Conservation (phyloP, 2,888 invertebrate species). For the Lepidochrysops patricia region DNA sequence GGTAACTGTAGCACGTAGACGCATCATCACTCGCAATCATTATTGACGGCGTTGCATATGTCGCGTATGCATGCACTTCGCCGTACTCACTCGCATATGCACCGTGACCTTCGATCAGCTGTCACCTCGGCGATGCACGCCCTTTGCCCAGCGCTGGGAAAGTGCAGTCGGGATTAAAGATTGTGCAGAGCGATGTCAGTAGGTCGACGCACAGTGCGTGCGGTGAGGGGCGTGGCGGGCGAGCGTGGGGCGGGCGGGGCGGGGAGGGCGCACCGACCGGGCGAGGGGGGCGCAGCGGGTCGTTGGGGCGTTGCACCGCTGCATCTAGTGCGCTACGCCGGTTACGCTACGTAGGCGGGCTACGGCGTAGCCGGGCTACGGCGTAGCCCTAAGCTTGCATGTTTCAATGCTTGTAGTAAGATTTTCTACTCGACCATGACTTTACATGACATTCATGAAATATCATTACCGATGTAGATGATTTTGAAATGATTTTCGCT, state of each 20-base stretch:
- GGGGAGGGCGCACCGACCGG: constrained; percentile 25
- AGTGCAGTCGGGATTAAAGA: constrained; percentile 60
- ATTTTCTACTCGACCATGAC: constrained; percentile 20
- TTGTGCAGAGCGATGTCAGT: constrained; percentile 70
- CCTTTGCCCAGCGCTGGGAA: constrained; percentile 33
- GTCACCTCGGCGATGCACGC: not conserved
- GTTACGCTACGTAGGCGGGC: constrained; percentile 41
- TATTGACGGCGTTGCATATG: constrained; percentile 7
- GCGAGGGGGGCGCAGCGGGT: constrained; percentile 28
- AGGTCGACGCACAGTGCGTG: constrained; percentile 72
- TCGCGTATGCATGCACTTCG: not conserved
- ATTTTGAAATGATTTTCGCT: not conserved
- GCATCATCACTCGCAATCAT: constrained; percentile 10
- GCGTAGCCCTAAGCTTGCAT: constrained; percentile 34
- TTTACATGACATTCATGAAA: constrained; percentile 12
- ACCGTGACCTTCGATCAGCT: constrained; percentile 4
- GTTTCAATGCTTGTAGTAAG: constrained; percentile 24
- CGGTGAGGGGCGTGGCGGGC: constrained; percentile 35
- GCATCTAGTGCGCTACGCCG: constrained; percentile 56
- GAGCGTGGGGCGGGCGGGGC: constrained; percentile 22
- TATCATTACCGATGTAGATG: not conserved
- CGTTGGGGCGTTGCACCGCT: constrained; percentile 63
- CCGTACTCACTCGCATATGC: not conserved
- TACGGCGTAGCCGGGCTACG: constrained; percentile 28
- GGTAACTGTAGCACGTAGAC: constrained; percentile 38